A percentile compares a stretch with the other conserved stretches of the same genome.
These are phyloP conservation scores for Laspeyria flexula DNA, from an alignment of 2,888 invertebrate species.

Conservation along the genomic window DNA sequence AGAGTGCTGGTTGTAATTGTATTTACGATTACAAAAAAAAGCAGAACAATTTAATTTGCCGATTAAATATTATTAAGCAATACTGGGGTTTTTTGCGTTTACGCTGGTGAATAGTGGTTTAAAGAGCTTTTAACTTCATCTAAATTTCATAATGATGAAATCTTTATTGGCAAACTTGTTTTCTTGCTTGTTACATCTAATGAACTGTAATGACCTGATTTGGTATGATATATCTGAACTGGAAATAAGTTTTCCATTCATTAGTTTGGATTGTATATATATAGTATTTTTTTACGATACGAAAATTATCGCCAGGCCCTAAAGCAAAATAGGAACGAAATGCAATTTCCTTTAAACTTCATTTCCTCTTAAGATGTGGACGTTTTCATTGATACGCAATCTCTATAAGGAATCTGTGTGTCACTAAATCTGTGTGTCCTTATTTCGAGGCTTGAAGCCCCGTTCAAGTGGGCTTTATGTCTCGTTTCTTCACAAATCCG, in stretches of 20 bases:
- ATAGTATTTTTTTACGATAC: no score
- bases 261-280: no score
- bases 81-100: no score
- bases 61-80: no score
- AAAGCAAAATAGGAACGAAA: no score
- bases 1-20: background rate
- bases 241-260: no score
- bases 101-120: no score
- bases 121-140: slow-evolving; percentile 38
- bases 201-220: no score
- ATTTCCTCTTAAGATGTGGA: slow-evolving; percentile 23
- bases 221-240: no score
- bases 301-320: no score
- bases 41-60: no score
- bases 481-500: slow-evolving; percentile 70
- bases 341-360: slow-evolving; percentile 20
- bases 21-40: no score
- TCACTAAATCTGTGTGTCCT: slow-evolving; percentile 55
- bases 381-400: slow-evolving; percentile 54
- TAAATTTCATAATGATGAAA: slow-evolving; percentile 33
- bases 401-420: slow-evolving; percentile 54
- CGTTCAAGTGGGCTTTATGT: slow-evolving; percentile 66
- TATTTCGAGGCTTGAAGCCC: slow-evolving; percentile 54
- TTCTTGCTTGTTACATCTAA: slow-evolving; percentile 30
- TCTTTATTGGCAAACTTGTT: slow-evolving; percentile 22